Evolutionary conservation across 2,113 vertebrate species (phyloP), one percentile per base, ranked within the genome.

Genomic region (Protobothrops flavoviridis): DNA sequence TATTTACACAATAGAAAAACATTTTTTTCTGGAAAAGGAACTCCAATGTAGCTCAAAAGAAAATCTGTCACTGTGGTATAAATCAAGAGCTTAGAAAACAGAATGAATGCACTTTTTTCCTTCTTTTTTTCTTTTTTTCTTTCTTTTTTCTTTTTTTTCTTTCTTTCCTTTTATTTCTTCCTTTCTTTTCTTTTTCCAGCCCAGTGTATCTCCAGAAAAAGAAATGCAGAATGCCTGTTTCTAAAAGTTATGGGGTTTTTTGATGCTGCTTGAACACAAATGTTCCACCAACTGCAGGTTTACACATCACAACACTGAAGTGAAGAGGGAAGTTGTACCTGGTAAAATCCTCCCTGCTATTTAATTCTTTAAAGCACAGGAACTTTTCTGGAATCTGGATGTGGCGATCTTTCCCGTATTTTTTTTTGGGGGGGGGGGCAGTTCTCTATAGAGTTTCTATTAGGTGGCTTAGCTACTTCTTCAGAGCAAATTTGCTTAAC

Each of bases 401-500:
- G 26, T 88, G 85, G 23, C n/a, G 39, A 55, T 15, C 48, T 50
- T 64, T 69, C 61, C 11, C 52, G 85, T 11, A 87, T 53, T 15
- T 55, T 33, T 56, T 17, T 96, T 96, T 96, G 39, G 43, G 45
- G 45, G 45, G 45, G 45, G 45, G 45, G 87, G 1, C 13, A 64
- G n/a, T 45, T 95, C 96, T 97, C 97, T 97, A 96, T 94, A 97
- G 96, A 97, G 95, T 97, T 95, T 96, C 95, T 95, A 95, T 96
- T 96, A 96, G 96, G 97, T 97, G 97, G 95, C 96, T 97, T 97
- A 96, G 96, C 94, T 94, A 59, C 94, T 97, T 96, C 96, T 97
- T 95, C 95, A 94, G 93, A 95, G 91, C 93, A 93, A 96, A 96
- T 97, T 97, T 97, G 95, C 97, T 97, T 96, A 96, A 94, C 97